A percentile compares a stretch with the other conserved stretches of the same genome.
Evolutionary conservation across 2,888 invertebrate genomes (phyloP).

Genomic region (Heliconius sara): DNA sequence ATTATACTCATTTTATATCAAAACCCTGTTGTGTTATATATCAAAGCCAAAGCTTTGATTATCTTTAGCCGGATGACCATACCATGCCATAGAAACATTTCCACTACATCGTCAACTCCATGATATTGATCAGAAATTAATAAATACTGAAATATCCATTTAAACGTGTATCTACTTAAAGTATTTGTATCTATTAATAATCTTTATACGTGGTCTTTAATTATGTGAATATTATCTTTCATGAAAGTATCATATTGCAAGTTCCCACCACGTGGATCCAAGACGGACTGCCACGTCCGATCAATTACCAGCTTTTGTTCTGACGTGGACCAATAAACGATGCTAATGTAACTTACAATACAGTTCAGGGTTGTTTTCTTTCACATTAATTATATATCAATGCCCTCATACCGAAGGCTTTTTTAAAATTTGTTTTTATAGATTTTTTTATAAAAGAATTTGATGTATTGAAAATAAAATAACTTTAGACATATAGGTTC

Average conservation of each 20-base stretch:
- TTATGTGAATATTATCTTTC: slow-evolving; percentile 49
- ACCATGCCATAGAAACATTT: background rate
- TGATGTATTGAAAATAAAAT: background rate
- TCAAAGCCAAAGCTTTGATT: no score
- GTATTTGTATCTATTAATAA: slow-evolving; percentile 9
- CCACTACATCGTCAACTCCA: background rate
- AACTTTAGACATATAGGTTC: background rate
- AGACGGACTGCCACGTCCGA: slow-evolving; percentile 45
- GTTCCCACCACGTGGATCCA: slow-evolving; percentile 51
- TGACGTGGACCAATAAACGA: slow-evolving; percentile 62
- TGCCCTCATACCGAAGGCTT: background rate
- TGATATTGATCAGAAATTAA: background rate
- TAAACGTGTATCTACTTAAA: background rate
- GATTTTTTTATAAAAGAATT: background rate
- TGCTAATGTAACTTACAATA: background rate
- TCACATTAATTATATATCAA: background rate
- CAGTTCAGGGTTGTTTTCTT: background rate
- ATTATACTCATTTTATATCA: no score
- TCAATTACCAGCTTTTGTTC: slow-evolving; percentile 47
- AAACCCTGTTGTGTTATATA: no score
- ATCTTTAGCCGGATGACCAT: background rate
- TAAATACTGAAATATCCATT: background rate
- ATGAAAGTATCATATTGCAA: slow-evolving; percentile 46
- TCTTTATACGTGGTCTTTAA: slow-evolving; percentile 23
- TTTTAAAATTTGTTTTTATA: background rate